These are phyloP conservation scores for Lasioglossum morio DNA, from an alignment of 2,888 invertebrate species.

Conservation along the genomic window DNA sequence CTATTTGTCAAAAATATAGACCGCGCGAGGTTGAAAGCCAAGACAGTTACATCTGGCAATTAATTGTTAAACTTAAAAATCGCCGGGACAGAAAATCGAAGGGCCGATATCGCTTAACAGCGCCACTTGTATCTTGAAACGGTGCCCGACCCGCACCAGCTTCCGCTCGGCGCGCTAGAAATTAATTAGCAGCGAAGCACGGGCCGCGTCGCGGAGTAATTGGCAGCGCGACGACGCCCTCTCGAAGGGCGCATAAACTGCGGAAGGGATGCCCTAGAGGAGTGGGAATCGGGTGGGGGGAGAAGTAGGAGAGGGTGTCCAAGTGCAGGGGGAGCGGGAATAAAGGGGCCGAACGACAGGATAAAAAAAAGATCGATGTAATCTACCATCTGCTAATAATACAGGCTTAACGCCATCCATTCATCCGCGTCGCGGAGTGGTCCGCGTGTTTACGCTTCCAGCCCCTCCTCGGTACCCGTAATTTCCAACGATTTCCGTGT, in stretches of 20 bases:
- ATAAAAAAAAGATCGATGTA: conserved; percentile 78
- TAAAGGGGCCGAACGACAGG: conserved; percentile 52
- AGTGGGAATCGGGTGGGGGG: background rate
- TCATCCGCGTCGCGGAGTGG: conserved; percentile 69
- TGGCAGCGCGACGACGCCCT: conserved; percentile 81
- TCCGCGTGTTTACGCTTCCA: conserved; percentile 56
- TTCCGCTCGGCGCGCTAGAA: conserved; percentile 71
- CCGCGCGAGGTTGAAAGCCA: background rate
- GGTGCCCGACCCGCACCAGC: conserved; percentile 26
- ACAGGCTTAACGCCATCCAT: conserved; percentile 80
- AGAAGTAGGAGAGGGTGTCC: conserved; percentile 42
- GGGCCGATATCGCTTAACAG: conserved; percentile 27
- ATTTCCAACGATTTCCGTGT: background rate
- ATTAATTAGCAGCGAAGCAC: conserved; percentile 82
- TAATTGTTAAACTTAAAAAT: conserved; percentile 3
- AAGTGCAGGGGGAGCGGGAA: conserved; percentile 59
- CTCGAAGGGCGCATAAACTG: conserved; percentile 81
- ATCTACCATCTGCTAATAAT: conserved; percentile 84
- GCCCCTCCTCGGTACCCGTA: conserved; percentile 1
- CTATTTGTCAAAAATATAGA: background rate
- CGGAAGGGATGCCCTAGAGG: conserved; percentile 67
- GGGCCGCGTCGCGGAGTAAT: conserved; percentile 78
- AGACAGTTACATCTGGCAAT: background rate
- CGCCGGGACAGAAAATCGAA: conserved; percentile 12
- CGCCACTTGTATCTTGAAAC: conserved; percentile 12